Base-by-base conservation (phyloP, 2,797 vertebrate species). In the Poecilia velifera region DNA sequence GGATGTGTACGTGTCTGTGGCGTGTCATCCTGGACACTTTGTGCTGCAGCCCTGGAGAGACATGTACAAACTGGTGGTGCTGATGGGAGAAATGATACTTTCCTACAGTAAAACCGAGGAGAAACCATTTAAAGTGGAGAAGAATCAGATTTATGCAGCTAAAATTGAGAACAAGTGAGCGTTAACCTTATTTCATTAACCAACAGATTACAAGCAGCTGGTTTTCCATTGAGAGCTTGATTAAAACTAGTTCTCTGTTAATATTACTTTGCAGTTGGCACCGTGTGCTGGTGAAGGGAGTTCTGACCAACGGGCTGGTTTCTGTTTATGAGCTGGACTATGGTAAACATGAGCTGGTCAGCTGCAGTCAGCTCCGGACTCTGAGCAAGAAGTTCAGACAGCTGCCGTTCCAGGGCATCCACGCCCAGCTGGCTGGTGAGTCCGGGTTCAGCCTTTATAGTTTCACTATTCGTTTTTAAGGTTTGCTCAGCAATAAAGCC, bases 1-100 rank as follows among this genome's bases (percentile, higher is more conserved):
- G 88, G 98, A 99, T 74, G 93, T 98, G n/a, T 99, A 96, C 0
- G 96, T 99, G 28, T 97, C 98, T 0, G 96, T 99, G 89, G 98
- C 98, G 18, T 99, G 98, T 87, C 98, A 99, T 89, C 98, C 98
- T 0, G 98, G 98, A n/a, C 97, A 99, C 91, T 99, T 99, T 89
- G 96, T 99, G 83, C 95, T 99, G 83, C 98, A 99, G 94, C 96
- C 97, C 2, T 99, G 97, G 98, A 96, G 98, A 84, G 98, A 99
- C 72, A 96, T 98, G 88, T 98, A 97, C 88, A 98, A 98, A 76
- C 93, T 99, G 88, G 97, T 98, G 68, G 96, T 97, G 75, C 86
- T 99, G 71, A 98, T 99, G 97, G 97, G 97, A 81, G 98, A 99
- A 92, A 99, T 99, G 98, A 97, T 98, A 74, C 95, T 99, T 0